These are phyloP conservation scores for Dissostichus mawsoni DNA, from an alignment of 2,113 vertebrate genomes.

Conservation along the genomic window DNA sequence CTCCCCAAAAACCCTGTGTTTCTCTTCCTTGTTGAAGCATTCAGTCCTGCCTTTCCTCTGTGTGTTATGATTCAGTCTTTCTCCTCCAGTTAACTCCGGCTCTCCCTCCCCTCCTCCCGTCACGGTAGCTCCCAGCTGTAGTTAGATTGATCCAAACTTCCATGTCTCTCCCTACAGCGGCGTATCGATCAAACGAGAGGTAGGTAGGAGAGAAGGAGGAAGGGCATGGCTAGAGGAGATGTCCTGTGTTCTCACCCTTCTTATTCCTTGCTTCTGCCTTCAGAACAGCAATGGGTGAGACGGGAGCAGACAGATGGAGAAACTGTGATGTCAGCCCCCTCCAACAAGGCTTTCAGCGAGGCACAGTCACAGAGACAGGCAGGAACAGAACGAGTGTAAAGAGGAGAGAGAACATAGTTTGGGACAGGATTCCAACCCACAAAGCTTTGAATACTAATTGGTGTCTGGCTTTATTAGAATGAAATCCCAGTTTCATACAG, in stretches of 20 bases:
- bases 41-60: slow-evolving; percentile 15
- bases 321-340: slow-evolving; percentile 24
- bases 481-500: not conserved
- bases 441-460: not conserved
- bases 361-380: slow-evolving; percentile 19
- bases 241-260: slow-evolving; percentile 17
- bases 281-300: slow-evolving; percentile 23
- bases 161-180: slow-evolving; percentile 39
- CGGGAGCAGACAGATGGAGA: slow-evolving; percentile 40
- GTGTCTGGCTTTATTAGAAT: not conserved
- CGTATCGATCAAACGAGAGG: slow-evolving; percentile 64
- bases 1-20: not conserved
- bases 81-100: slow-evolving; percentile 1
- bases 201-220: not conserved
- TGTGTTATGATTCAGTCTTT: not conserved
- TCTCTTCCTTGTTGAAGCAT: not conserved
- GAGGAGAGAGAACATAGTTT: not conserved
- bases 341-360: slow-evolving; percentile 37
- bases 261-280: slow-evolving; percentile 14
- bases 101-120: slow-evolving; percentile 7
- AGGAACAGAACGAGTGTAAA: slow-evolving; percentile 24
- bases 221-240: slow-evolving; percentile 29
- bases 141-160: slow-evolving; percentile 68
- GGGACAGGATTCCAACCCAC: not conserved
- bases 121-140: slow-evolving; percentile 51